These are phyloP conservation scores for Helobdella robusta DNA, from an alignment of 2,888 invertebrate species.

Conservation along the genomic window DNA sequence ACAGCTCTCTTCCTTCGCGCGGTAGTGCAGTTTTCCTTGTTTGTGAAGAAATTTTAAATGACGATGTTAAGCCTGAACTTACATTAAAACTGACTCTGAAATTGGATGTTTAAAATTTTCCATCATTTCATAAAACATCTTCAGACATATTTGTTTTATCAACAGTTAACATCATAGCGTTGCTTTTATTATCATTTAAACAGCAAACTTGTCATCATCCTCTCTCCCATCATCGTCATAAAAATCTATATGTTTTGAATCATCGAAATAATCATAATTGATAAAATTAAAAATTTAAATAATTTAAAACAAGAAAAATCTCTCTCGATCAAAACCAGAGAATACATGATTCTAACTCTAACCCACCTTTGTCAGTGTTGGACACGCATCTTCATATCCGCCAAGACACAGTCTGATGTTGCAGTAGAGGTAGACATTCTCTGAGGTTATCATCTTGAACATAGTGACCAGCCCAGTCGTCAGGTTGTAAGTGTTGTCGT, in stretches of 20 bases:
- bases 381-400: constrained; percentile 8
- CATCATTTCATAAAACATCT: too few relatives aligned
- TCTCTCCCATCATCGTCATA: too few relatives aligned
- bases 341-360: background rate
- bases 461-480: constrained; percentile 18
- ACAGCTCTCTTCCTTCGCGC: background rate
- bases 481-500: background rate
- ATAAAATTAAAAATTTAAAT: background rate
- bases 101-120: too few relatives aligned
- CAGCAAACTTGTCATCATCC: too few relatives aligned
- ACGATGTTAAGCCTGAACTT: too few relatives aligned
- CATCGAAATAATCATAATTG: too few relatives aligned
- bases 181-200: too few relatives aligned
- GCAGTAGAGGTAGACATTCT: constrained; percentile 23
- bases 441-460: constrained; percentile 24
- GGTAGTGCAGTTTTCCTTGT: background rate
- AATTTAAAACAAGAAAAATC: background rate
- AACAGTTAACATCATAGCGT: too few relatives aligned
- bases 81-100: too few relatives aligned
- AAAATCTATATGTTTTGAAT: too few relatives aligned
- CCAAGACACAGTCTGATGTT: constrained; percentile 24
- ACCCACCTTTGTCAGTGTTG: background rate
- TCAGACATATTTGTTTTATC: too few relatives aligned
- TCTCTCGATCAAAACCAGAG: constrained; percentile 14
- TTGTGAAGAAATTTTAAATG: too few relatives aligned